Base-by-base conservation (phyloP, 2,797 vertebrate genomes). In the Acanthopagrus latus region DNA sequence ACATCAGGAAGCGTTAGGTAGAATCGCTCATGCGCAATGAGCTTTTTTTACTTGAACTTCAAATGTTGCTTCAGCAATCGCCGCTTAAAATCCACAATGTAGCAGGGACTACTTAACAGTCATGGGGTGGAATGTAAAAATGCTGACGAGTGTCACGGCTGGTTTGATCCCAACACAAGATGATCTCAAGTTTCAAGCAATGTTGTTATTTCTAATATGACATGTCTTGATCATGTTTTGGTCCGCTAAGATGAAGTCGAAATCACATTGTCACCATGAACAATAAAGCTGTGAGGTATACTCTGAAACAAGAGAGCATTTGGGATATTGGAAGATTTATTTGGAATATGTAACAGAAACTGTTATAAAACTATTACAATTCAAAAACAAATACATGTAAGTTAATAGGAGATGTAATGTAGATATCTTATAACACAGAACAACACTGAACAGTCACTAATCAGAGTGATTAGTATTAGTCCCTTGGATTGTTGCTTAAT, bases 291-390 rank as follows among this genome's bases (percentile, higher is more conserved):
- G 13, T 41, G 38, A 8, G 33, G 33, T 8, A n/a, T 16, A 48
- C 41, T 48, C 11, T 48, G 29, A 60, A 38, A 65, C 7, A 62
- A 47, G 20, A 67, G 2, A 44, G 7, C 11, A 54, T n/a, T 27
- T 20, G 0, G 21, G 50, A 41, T 27, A 58, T 41, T 21, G 33
- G 14, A 23, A 11, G 3, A 67, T 86, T 88, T 89, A 91, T 91
- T 89, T 74, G 23, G 33, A 80, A 71, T 5, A 54, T 33, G 41
- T 33, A 56, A 73, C 48, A 63, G 0, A 54, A 76, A 58, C 2
- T 9, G 21, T 62, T 81, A 47, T 7, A 10, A 13, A 38, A 59
- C 23, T 17, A 55, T 63, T 48, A 17, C 1, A 74, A 21, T 47
- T 62, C 1, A 62, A 41, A 18, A 56, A 33, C 4, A 64, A 14